These are phyloP conservation scores for Antennarius striatus DNA, from an alignment of 2,113 vertebrate species.

Conservation along the genomic window DNA sequence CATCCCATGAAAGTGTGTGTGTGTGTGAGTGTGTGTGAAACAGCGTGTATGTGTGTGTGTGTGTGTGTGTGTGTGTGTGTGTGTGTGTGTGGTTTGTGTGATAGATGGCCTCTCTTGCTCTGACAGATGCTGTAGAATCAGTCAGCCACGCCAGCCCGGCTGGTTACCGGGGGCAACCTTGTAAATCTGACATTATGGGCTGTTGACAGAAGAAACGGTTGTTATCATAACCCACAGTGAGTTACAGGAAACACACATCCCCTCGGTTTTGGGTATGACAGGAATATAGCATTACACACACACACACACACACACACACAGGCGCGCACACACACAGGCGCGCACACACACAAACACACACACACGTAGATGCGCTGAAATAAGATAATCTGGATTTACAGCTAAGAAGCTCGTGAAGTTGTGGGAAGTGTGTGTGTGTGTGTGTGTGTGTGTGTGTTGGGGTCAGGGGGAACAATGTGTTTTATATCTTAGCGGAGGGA, in stretches of 20 bases:
- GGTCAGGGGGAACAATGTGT: constrained; percentile 46
- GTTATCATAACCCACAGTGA: constrained; percentile 97
- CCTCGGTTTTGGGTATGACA: constrained; percentile 78
- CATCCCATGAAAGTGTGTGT: too few species aligned
- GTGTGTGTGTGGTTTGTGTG: constrained; percentile 65
- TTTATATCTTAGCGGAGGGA: constrained; percentile 55
- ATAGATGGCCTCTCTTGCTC: constrained; percentile 84
- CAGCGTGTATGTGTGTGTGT: constrained; percentile 5
- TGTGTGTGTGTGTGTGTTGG: constrained; percentile 27
- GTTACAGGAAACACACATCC: constrained; percentile 82
- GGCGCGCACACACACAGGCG: too few species aligned
- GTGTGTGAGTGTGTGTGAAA: constrained; percentile 55
- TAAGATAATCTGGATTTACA: constrained; percentile 59
- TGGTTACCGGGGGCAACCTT: constrained; percentile 84
- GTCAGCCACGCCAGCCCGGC: constrained; percentile 76
- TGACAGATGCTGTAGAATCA: constrained; percentile 91
- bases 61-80: constrained; percentile 50
- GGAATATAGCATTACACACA: constrained; percentile 79
- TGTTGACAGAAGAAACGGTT: constrained; percentile 97
- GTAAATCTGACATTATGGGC: constrained; percentile 97
- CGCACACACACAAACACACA: background rate
- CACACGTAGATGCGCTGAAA: constrained; percentile 19
- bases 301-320: constrained; percentile 4
- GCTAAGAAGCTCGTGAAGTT: constrained; percentile 23
- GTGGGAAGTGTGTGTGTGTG: constrained; percentile 17